These are phyloP conservation scores for Hypothenemus hampei DNA, from an alignment of 1,140 invertebrate species.

Conservation along the genomic window DNA sequence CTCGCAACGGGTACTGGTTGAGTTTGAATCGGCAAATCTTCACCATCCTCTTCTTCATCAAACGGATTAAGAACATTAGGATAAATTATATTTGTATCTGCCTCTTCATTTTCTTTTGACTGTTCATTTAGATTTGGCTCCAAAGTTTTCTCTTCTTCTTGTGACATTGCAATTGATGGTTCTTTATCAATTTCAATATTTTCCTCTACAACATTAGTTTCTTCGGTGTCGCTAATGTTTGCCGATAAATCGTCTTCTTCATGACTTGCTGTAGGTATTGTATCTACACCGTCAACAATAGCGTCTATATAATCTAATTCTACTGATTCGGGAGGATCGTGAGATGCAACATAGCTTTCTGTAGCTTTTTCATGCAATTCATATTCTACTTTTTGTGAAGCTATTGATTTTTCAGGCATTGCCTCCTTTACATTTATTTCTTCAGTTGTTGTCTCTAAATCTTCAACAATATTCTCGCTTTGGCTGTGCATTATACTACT, in stretches of 20 bases:
- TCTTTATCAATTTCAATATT: neutral
- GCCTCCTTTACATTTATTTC: neutral
- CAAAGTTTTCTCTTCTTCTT: neutral
- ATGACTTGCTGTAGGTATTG: too few relatives aligned
- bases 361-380: too few relatives aligned
- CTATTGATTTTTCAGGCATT: too few relatives aligned
- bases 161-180: neutral
- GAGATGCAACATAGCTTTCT: too few relatives aligned
- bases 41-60: constrained; percentile 54
- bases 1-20: constrained; percentile 10
- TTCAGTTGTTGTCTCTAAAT: neutral
- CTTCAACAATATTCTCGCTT: neutral
- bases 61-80: constrained; percentile 78
- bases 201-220: neutral
- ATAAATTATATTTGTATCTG: too few relatives aligned
- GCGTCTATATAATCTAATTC: too few relatives aligned
- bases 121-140: neutral
- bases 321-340: too few relatives aligned
- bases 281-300: too few relatives aligned
- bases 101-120: too few relatives aligned
- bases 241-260: too few relatives aligned
- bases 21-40: neutral
- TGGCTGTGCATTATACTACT: constrained; percentile 3
- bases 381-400: too few relatives aligned
- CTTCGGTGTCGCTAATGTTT: too few relatives aligned